Evolutionary conservation across 2,797 vertebrate genomes (phyloP).

Genomic region (Platalea minor): DNA sequence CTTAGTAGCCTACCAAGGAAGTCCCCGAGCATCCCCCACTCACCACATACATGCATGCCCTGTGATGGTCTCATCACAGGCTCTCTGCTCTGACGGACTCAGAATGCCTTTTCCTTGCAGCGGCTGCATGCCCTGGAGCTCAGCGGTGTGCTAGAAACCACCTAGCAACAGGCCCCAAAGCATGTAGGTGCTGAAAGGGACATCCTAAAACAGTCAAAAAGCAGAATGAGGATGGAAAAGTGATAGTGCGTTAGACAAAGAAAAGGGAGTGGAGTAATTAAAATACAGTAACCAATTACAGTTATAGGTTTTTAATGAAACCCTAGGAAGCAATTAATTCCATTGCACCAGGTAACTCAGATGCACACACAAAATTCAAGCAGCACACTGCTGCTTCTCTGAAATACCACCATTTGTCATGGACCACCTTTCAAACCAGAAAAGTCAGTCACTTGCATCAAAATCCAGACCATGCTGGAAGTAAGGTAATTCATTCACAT

Average conservation of each 20-base stretch:
- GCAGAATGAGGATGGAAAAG: slow-evolving; percentile 35
- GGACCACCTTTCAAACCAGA: not conserved
- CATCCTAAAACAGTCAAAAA: slow-evolving; percentile 41
- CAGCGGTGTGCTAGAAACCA: not conserved
- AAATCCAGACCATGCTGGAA: not conserved
- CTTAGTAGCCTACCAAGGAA: not conserved
- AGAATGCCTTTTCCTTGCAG: slow-evolving; percentile 21
- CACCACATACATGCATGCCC: not conserved
- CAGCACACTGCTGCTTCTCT: slow-evolving; percentile 12
- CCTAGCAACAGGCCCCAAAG: not conserved
- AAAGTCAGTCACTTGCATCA: not conserved
- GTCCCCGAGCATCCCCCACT: not conserved
- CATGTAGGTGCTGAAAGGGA: slow-evolving; percentile 17
- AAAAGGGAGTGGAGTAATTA: not conserved
- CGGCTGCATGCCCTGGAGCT: not conserved
- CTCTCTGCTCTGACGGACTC: slow-evolving; percentile 3
- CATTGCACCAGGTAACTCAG: not conserved
- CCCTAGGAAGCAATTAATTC: not conserved
- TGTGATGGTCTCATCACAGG: slow-evolving; percentile 1
- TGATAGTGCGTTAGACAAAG: not conserved
- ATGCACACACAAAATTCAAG: not conserved
- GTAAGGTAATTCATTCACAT: not conserved
- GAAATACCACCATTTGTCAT: not conserved
- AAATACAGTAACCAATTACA: not conserved
- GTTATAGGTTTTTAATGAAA: not conserved